Percentiles rank a stretch among this genome's conserved stretches.
Evolutionary conservation across 2,797 vertebrate species (phyloP).

Genomic region (Liasis olivaceus): DNA sequence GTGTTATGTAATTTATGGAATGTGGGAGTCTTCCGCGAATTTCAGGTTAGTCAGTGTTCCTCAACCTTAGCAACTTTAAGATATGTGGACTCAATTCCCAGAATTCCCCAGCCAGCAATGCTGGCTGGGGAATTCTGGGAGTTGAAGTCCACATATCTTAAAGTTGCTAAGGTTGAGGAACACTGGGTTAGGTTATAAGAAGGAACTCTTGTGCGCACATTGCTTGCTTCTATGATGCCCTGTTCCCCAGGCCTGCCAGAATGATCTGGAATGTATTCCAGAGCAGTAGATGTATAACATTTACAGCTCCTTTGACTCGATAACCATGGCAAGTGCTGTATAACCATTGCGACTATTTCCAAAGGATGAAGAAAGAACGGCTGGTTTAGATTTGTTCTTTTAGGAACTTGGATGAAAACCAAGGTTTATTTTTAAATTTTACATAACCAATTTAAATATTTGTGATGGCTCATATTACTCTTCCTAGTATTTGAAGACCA

Average conservation of each 20-base stretch:
- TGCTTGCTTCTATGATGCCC: constrained; percentile 2
- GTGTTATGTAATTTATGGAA: constrained; percentile 7
- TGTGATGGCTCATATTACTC: constrained; percentile 51
- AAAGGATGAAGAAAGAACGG: background rate
- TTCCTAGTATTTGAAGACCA: constrained; percentile 45
- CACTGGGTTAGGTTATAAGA: background rate
- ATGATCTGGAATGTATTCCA: constrained; percentile 24
- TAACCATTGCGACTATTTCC: background rate
- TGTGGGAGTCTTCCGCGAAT: background rate
- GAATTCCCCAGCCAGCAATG: too few relatives aligned
- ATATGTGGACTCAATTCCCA: too few relatives aligned
- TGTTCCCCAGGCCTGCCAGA: constrained; percentile 20
- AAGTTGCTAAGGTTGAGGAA: too few relatives aligned
- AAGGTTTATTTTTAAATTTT: constrained; percentile 62
- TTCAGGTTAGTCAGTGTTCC: background rate
- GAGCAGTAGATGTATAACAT: constrained; percentile 12
- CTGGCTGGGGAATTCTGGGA: too few relatives aligned
- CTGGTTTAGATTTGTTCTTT: constrained; percentile 48
- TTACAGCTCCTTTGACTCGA: constrained; percentile 14
- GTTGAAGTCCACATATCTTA: too few relatives aligned
- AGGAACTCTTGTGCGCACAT: background rate
- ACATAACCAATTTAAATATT: constrained; percentile 49
- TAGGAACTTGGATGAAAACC: constrained; percentile 33
- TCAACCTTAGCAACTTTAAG: too few relatives aligned
- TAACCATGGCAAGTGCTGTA: constrained; percentile 26